phyloP scores from a whole-genome alignment of 2,888 invertebrate species.

The Xestia ashworthii region DNA sequence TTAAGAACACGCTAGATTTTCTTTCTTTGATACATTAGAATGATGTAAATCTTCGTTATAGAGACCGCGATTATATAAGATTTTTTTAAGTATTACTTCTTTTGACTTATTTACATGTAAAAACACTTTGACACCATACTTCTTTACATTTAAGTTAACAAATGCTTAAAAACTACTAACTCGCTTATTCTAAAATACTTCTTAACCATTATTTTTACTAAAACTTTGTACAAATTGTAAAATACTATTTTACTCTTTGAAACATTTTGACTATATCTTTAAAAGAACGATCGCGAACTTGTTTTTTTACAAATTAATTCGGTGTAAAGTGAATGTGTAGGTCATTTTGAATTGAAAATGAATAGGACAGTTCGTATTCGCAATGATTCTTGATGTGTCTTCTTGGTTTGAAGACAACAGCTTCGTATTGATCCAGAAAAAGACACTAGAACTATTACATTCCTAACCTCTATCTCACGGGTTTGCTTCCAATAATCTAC shows the following conservation, averaged over 20 bases:
- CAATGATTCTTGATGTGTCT: not conserved
- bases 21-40: not conserved
- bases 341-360: not conserved
- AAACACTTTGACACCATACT: slow-evolving; percentile 39
- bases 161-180: slow-evolving; percentile 44
- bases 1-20: not conserved
- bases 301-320: not conserved
- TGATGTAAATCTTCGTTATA: slow-evolving; percentile 5
- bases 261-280: not conserved
- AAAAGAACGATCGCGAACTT: slow-evolving; percentile 5
- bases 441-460: fast-evolving
- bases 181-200: slow-evolving; percentile 25
- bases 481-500: not conserved
- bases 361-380: not conserved
- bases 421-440: not conserved
- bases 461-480: not conserved
- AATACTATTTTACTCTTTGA: slow-evolving; percentile 15
- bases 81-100: too few relatives aligned
- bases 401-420: not conserved
- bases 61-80: not conserved
- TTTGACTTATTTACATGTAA: slow-evolving; percentile 17
- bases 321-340: not conserved
- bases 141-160: slow-evolving; percentile 17
- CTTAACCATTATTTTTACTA: slow-evolving; percentile 5
- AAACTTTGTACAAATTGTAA: slow-evolving; percentile 29